Conservation (phyloP, 2,888 invertebrate species). For the Agonopterix heracliana region DNA sequence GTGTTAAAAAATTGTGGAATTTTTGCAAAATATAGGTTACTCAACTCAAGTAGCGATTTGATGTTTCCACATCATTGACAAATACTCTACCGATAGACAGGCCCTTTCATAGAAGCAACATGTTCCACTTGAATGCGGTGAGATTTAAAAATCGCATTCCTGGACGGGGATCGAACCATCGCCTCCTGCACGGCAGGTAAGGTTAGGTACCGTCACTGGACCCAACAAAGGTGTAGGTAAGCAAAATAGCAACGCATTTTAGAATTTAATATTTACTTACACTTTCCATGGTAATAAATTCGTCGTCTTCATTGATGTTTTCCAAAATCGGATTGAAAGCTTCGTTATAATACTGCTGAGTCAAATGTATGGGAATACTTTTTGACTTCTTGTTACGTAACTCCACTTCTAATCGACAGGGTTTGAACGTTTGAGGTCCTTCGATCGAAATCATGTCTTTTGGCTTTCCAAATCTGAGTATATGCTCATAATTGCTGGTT, state of each 20-base stretch:
- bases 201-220: too few species aligned
- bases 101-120: too few species aligned
- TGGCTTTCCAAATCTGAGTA: slow-evolving; percentile 69
- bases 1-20: slow-evolving; percentile 4
- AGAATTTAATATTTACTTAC: slow-evolving; percentile 41
- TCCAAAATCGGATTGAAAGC: slow-evolving; percentile 46
- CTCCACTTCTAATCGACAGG: slow-evolving; percentile 49
- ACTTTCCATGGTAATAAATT: slow-evolving; percentile 81
- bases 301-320: slow-evolving; percentile 60
- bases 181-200: too few species aligned
- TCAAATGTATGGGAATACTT: slow-evolving; percentile 59
- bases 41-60: too few species aligned
- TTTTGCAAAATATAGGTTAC: too few species aligned
- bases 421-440: slow-evolving; percentile 30
- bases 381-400: slow-evolving; percentile 53
- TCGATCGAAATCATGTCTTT: slow-evolving; percentile 42
- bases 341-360: slow-evolving; percentile 55
- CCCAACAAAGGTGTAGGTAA: too few species aligned
- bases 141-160: too few species aligned
- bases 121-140: too few species aligned
- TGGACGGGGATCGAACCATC: too few species aligned
- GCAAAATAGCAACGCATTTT: too few species aligned
- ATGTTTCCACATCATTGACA: too few species aligned
- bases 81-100: too few species aligned
- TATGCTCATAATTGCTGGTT: slow-evolving; percentile 80